Conservation (phyloP, 2,113 vertebrate genomes). For the Leptodactylus fuscus region DNA sequence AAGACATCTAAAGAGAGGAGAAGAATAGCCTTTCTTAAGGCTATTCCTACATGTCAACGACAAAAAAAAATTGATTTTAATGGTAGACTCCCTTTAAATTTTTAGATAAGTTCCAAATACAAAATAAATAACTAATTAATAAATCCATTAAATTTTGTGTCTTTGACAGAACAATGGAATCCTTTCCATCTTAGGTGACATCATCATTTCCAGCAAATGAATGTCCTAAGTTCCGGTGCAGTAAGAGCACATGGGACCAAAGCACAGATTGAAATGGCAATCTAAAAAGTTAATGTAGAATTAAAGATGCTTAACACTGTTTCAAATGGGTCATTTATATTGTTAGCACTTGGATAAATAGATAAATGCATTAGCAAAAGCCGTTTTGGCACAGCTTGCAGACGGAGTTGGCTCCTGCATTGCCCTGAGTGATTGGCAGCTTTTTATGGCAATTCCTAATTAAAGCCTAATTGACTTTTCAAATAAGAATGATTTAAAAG, state of each 20-base stretch:
- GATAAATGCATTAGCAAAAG: slow-evolving; percentile 32
- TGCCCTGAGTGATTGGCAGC: slow-evolving; percentile 35
- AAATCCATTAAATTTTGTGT: no score
- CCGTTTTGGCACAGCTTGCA: slow-evolving; percentile 18
- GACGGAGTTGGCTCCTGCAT: slow-evolving; percentile 22
- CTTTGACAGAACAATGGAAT: no score
- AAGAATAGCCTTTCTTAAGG: no score
- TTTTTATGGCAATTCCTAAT: slow-evolving; percentile 33
- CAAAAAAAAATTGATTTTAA: no score
- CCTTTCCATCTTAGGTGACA: no score
- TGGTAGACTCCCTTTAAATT: no score
- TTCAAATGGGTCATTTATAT: slow-evolving; percentile 37
- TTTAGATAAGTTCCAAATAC: no score
- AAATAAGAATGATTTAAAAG: slow-evolving; percentile 6
- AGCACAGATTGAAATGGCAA: slow-evolving; percentile 7
- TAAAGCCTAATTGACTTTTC: slow-evolving; percentile 39
- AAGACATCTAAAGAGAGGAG: no score
- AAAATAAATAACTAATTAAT: no score
- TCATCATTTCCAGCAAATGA: background rate
- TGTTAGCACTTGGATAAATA: slow-evolving; percentile 45
- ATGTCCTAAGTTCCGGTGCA: background rate
- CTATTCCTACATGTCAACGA: no score
- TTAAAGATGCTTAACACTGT: slow-evolving; percentile 47
- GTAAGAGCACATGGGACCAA: background rate
- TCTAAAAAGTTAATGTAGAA: slow-evolving; percentile 44